Evolutionary conservation across 2,888 invertebrate genomes (phyloP), one percentile per base, ranked within the genome.

Genomic region (Chrysotoxum bicinctum): DNA sequence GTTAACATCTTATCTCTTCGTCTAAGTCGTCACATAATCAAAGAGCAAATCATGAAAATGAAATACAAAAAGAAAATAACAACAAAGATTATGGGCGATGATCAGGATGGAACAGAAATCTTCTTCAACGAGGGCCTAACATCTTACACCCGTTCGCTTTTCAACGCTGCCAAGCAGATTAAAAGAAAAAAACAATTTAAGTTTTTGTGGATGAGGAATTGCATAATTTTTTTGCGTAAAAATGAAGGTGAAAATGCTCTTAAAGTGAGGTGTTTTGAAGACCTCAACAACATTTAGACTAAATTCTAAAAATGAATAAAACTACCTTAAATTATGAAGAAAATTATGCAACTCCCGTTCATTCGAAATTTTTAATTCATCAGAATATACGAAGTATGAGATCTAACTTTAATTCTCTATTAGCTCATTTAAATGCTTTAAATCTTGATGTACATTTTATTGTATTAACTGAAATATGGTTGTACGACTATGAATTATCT

Each of bases 341-440:
- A 35, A 21, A 37, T 58, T 58, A 58, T 58, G 58, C 58, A 35
- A 37, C 12, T 58, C 21, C 58, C 2, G 5, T n/a, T 10, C 8
- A 32, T 21, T 56, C 32, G 19, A 16, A 35, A 14, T 35, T 35
- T 35, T 35, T 69, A 16, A 40, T 69, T 19, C 50, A 9, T 23
- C 66, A 69, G 19, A 69, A 69, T 43, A 69, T 56, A 14, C 40
- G 54, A 19, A 56, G 69, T 56, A 43, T 69, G 54, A 7, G 54
- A 43, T 8, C 6, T n/a, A 69, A 69, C 14, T 43, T 69, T 26
- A 54, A 69, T n/a, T n/a, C n/a, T n/a, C 40, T 30, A 30, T 10
- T 56, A 14, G 21, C 30, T 30, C 54, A 54, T n/a, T 21, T 52
- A 30, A 26, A 40, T 35, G 32, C 45, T 45, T 58, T 35, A 26